Evolutionary conservation across 2,113 vertebrate species (phyloP).

Genomic region (Calypte anna): DNA sequence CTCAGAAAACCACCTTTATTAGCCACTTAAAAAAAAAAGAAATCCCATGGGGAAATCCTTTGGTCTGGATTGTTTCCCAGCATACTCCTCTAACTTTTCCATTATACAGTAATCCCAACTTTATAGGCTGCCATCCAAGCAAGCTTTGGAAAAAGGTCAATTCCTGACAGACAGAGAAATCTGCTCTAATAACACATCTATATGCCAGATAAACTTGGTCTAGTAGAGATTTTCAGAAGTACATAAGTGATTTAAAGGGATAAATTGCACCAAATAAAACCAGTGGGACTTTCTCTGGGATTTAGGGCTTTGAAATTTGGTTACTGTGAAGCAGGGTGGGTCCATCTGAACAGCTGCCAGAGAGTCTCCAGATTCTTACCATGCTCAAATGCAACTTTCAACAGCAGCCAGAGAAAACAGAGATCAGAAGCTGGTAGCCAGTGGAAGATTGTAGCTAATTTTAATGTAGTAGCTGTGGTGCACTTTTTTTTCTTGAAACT

Average conservation of each 20-base stretch:
- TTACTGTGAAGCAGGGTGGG: background rate
- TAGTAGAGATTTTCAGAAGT: slow-evolving; percentile 49
- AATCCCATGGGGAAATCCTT: slow-evolving; percentile 37
- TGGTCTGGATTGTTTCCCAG: slow-evolving; percentile 53
- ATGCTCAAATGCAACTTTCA: background rate
- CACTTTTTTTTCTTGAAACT: background rate
- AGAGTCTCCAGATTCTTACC: background rate
- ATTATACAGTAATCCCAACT: slow-evolving; percentile 53
- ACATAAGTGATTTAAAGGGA: slow-evolving; percentile 30
- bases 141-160: slow-evolving; percentile 59
- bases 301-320: background rate
- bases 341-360: background rate
- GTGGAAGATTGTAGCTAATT: background rate
- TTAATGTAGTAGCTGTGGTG: background rate
- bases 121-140: slow-evolving; percentile 49
- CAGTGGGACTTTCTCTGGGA: background rate
- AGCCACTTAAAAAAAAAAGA: background rate
- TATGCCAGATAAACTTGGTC: slow-evolving; percentile 34
- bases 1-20: slow-evolving; percentile 46
- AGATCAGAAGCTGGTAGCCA: background rate
- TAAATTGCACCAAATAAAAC: background rate
- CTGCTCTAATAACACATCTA: slow-evolving; percentile 36
- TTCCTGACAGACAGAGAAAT: slow-evolving; percentile 39
- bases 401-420: background rate
- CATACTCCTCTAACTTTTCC: slow-evolving; percentile 53